phyloP scores from a whole-genome alignment of 2,888 invertebrate genomes.

The Selenia dentaria region DNA sequence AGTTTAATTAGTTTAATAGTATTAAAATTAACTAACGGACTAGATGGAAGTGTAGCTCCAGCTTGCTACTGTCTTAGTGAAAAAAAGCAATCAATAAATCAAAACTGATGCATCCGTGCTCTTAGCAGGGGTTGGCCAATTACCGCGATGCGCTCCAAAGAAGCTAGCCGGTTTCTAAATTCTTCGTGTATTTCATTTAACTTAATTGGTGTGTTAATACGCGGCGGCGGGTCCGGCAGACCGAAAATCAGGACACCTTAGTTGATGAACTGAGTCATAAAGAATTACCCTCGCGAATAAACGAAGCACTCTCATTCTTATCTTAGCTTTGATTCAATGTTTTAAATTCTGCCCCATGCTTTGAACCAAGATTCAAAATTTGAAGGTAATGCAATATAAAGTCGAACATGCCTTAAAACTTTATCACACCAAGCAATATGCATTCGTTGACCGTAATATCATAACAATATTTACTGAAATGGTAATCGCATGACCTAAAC shows the following conservation, averaged over 20 bases:
- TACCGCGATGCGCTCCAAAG: constrained; percentile 82
- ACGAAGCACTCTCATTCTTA: constrained; percentile 48
- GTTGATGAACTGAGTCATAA: constrained; percentile 70
- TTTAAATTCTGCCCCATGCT: constrained; percentile 13
- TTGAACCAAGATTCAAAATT: constrained; percentile 9
- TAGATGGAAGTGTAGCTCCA: constrained; percentile 52
- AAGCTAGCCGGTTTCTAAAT: constrained; percentile 84
- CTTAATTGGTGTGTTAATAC: constrained; percentile 81
- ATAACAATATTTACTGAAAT: constrained; percentile 23
- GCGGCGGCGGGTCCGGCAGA: constrained; percentile 72
- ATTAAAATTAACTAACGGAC: too few species aligned
- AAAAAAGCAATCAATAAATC: constrained; percentile 67
- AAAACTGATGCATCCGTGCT: constrained; percentile 72
- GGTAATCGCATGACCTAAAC: constrained; percentile 31
- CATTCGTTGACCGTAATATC: constrained; percentile 17
- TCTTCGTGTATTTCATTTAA: constrained; percentile 82
- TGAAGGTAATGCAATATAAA: constrained; percentile 15
- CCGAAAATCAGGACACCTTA: constrained; percentile 77
- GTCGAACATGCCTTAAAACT: constrained; percentile 2
- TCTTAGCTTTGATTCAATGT: constrained; percentile 40
- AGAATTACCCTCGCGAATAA: constrained; percentile 68
- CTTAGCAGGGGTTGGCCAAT: constrained; percentile 76
- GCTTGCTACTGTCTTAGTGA: constrained; percentile 50
- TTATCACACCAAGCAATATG: constrained; percentile 8
- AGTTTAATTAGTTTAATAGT: too few species aligned